Percentiles rank a stretch among this genome's conserved stretches.
phyloP scores from a whole-genome alignment of 2,113 vertebrate species.

The Clinocottus analis region DNA sequence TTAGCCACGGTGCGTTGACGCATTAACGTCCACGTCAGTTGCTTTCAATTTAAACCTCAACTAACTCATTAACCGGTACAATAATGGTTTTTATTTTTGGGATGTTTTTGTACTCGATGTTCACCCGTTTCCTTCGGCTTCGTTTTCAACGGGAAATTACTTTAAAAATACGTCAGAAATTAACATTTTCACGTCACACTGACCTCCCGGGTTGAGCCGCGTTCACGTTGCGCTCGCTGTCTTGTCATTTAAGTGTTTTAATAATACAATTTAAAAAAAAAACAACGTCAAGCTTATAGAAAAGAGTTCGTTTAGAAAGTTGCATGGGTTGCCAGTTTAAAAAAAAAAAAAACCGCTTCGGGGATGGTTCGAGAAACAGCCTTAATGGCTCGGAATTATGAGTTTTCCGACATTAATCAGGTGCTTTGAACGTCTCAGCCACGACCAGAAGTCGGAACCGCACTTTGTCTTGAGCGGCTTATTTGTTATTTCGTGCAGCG shows the following conservation, averaged over 20 bases:
- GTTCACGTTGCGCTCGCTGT: too few relatives aligned
- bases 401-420: not conserved
- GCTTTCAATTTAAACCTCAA: not conserved
- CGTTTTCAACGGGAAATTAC: not conserved
- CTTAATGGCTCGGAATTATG: not conserved
- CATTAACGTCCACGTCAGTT: conserved; percentile 48
- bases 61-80: conserved; percentile 11
- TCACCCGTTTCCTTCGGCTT: not conserved
- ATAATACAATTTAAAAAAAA: too few relatives aligned
- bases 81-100: not conserved
- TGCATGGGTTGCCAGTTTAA: not conserved
- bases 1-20: conserved; percentile 49
- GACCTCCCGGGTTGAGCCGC: too few relatives aligned
- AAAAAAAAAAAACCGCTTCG: too few relatives aligned
- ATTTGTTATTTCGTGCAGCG: not conserved
- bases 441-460: not conserved
- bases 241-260: too few relatives aligned
- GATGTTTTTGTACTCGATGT: not conserved
- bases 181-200: too few relatives aligned
- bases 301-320: conserved; percentile 2
- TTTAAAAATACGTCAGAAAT: too few relatives aligned
- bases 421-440: not conserved
- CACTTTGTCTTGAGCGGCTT: not conserved
- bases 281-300: too few relatives aligned
- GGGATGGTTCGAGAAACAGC: not conserved